These are phyloP conservation scores for Pseudomyrmex sp. DNA, from an alignment of 1,140 invertebrate species.

Conservation along the genomic window DNA sequence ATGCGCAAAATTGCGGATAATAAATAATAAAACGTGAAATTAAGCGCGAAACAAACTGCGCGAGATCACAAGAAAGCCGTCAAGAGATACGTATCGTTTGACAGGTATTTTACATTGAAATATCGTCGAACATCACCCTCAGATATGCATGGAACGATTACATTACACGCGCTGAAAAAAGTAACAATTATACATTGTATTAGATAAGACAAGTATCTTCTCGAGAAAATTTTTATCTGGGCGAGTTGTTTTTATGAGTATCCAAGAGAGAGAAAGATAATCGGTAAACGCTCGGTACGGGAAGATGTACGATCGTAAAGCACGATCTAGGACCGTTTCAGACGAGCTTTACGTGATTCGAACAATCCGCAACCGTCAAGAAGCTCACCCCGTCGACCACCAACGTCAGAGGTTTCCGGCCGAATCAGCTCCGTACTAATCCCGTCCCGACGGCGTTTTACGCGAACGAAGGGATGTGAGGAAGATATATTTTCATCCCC, in stretches of 20 bases:
- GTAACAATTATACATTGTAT: not conserved
- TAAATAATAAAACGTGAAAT: slow-evolving; percentile 28
- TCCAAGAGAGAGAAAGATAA: not conserved
- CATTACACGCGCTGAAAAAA: not conserved
- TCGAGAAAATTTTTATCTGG: not conserved
- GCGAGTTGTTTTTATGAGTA: not conserved
- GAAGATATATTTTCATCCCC: slow-evolving; percentile 10
- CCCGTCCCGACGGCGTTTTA: slow-evolving; percentile 30
- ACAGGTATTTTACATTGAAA: not conserved
- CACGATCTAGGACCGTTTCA: not conserved
- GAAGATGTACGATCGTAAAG: not conserved
- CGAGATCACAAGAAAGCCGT: slow-evolving; percentile 13
- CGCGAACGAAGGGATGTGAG: not conserved
- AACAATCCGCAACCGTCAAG: slow-evolving; percentile 7
- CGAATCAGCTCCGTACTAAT: slow-evolving; percentile 51
- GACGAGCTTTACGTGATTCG: slow-evolving; percentile 1
- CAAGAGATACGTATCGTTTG: not conserved
- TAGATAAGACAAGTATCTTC: not conserved
- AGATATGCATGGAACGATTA: not conserved
- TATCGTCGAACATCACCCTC: not conserved
- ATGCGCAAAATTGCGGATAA: not conserved
- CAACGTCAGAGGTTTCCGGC: not conserved
- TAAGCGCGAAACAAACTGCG: not conserved
- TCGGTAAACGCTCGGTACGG: not conserved
- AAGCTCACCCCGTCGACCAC: not conserved